These are phyloP conservation scores for Brassicogethes aeneus DNA, from an alignment of 2,888 invertebrate species.

Conservation along the genomic window DNA sequence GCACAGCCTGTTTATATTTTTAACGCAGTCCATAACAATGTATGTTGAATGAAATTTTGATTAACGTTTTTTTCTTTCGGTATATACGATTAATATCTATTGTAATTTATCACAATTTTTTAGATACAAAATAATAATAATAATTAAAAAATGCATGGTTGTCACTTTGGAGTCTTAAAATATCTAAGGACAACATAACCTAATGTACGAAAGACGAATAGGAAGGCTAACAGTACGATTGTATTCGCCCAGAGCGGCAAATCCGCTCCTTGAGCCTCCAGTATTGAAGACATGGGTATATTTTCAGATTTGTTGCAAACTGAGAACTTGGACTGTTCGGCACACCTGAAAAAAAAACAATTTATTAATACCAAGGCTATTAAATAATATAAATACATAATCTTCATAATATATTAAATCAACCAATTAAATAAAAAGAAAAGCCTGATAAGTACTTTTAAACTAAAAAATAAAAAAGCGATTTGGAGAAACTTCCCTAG, in stretches of 20 bases:
- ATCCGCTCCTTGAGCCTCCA: conserved; percentile 55
- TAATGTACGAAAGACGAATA: conserved; percentile 59
- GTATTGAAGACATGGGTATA: conserved; percentile 58
- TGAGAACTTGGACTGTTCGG: conserved; percentile 55
- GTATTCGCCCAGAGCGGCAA: conserved; percentile 67
- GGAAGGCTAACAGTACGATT: conserved; percentile 57
- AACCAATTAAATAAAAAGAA: too few relatives aligned
- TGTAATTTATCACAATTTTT: conserved; percentile 27
- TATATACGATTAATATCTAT: conserved; percentile 27
- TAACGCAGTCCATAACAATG: conserved; percentile 21
- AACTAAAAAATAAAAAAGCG: too few relatives aligned
- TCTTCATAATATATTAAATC: too few relatives aligned
- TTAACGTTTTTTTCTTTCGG: too few relatives aligned
- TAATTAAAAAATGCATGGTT: too few relatives aligned
- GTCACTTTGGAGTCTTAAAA: conserved; percentile 57
- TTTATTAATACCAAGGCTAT: too few relatives aligned
- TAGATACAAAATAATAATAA: not conserved
- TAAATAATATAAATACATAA: too few relatives aligned
- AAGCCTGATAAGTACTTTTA: too few relatives aligned
- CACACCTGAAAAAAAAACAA: conserved; percentile 48
- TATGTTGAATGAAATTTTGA: too few relatives aligned
- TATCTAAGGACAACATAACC: conserved; percentile 67
- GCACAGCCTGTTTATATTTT: conserved; percentile 32
- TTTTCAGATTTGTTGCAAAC: conserved; percentile 50
- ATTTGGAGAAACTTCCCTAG: too few relatives aligned